A percentile compares a stretch with the other conserved stretches of the same genome.
Conservation (phyloP, 2,113 vertebrate genomes). For the Takifugu bimaculatus region DNA sequence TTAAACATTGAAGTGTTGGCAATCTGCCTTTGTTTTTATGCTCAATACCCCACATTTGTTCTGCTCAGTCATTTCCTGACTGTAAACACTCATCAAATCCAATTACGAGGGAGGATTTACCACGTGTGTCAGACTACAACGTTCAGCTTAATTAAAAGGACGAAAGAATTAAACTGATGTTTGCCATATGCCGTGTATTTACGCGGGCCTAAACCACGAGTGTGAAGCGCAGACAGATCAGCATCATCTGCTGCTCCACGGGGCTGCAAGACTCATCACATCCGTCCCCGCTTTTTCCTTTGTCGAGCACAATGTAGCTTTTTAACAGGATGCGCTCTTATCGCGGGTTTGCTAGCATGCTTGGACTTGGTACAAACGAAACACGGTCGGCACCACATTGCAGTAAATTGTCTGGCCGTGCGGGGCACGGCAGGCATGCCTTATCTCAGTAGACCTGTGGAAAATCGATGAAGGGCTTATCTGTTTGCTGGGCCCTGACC, state of each 20-base stretch:
- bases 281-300: constrained; percentile 45
- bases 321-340: constrained; percentile 52
- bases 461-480: constrained; percentile 51
- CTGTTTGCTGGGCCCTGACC: constrained; percentile 44
- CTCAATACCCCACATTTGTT: not conserved
- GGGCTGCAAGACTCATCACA: constrained; percentile 63
- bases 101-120: too few relatives aligned
- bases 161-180: constrained; percentile 16
- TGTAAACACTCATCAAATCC: too few relatives aligned
- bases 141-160: not conserved
- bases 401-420: constrained; percentile 29
- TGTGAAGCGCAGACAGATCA: constrained; percentile 29
- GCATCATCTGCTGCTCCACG: constrained; percentile 44
- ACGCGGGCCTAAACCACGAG: constrained; percentile 61
- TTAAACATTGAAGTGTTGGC: not conserved
- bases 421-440: constrained; percentile 34
- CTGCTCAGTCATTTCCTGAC: too few relatives aligned
- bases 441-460: constrained; percentile 48
- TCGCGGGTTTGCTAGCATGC: constrained; percentile 62
- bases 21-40: not conserved
- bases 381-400: constrained; percentile 42
- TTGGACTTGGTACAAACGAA: constrained; percentile 51
- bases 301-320: constrained; percentile 69
- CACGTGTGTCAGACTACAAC: not conserved
- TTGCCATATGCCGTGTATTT: constrained; percentile 27